Evolutionary conservation across 2,888 invertebrate species (phyloP), one percentile per base, ranked within the genome.

Genomic region (Encarsia formosa): DNA sequence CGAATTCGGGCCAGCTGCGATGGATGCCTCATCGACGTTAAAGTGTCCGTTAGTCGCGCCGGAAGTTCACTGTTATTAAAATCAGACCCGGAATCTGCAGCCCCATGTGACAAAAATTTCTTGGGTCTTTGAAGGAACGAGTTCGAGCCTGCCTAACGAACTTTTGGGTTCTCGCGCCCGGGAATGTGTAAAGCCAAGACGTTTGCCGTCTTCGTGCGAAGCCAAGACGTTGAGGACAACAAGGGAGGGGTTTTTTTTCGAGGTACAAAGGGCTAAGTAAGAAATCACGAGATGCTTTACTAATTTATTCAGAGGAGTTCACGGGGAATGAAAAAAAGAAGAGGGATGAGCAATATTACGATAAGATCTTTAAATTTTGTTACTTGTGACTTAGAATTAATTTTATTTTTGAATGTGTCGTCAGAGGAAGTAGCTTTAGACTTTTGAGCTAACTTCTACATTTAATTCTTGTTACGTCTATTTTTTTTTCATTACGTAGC

Each of bases 11-110:
- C 11, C 6, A 8, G 26, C 26, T 26, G 26, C n/a, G n/a, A 11
- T 26, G 26, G 6, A 11, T 11, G 26, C 26, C 6, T 26, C 11
- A 11, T 26, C 26, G 26, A 37, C 52, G 38, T 51, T 26, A 59
- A 63, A 63, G 66, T 59, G 64, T 70, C 67, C 71, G 70, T 72
- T 73, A 72, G 71, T 70, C 71, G 71, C 5, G 64, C 64, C 62
- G 71, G 70, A 71, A 65, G 65, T 65, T 62, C 65, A 63, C 57
- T 70, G 73, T 71, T 67, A 69, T 71, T 66, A 69, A 70, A 73
- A 73, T 73, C 61, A 68, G 61, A n/a, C 49, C 20, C 46, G 52
- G 58, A 51, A 41, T 63, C 61, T 61, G 59, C 63, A 69, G 11
- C 31, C 11, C 15, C 6, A 18, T 18, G 15, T 9, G 2, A 68